A percentile compares a stretch with the other conserved stretches of the same genome.
phyloP scores from a whole-genome alignment of 2,888 invertebrate genomes.

The Saturnia pavonia region DNA sequence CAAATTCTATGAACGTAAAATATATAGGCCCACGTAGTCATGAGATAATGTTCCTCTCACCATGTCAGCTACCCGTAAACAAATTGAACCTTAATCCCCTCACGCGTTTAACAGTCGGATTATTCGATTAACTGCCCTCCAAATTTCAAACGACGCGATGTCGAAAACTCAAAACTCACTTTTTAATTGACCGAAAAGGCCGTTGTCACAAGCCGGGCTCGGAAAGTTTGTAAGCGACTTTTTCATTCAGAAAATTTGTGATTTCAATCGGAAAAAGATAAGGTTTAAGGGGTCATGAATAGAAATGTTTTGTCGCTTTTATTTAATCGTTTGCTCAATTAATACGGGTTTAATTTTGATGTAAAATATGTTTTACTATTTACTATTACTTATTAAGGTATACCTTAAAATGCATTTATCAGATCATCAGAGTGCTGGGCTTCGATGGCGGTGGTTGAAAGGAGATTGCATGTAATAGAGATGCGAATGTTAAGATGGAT shows the following conservation, averaged over 20 bases:
- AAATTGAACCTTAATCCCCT: constrained; percentile 58
- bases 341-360: constrained; percentile 7
- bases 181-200: constrained; percentile 54
- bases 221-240: constrained; percentile 40
- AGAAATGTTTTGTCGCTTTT: constrained; percentile 16
- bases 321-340: constrained; percentile 17
- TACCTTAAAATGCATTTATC: not conserved
- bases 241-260: constrained; percentile 35
- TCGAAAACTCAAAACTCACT: constrained; percentile 41
- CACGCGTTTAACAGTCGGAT: constrained; percentile 62
- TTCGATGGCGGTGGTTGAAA: too few species aligned
- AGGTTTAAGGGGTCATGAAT: constrained; percentile 20
- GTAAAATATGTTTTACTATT: too few species aligned
- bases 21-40: not conserved
- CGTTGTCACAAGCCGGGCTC: constrained; percentile 37
- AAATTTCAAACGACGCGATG: constrained; percentile 42
- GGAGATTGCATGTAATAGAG: too few species aligned
- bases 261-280: constrained; percentile 32
- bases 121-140: constrained; percentile 54
- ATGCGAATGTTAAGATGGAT: too few species aligned
- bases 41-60: constrained; percentile 27
- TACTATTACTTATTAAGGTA: not conserved
- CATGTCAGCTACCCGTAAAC: constrained; percentile 48
- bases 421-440: too few species aligned
- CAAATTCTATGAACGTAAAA: not conserved